These are phyloP conservation scores for Myotis vivesi DNA, from an alignment of 2,797 vertebrate species.

Conservation along the genomic window DNA sequence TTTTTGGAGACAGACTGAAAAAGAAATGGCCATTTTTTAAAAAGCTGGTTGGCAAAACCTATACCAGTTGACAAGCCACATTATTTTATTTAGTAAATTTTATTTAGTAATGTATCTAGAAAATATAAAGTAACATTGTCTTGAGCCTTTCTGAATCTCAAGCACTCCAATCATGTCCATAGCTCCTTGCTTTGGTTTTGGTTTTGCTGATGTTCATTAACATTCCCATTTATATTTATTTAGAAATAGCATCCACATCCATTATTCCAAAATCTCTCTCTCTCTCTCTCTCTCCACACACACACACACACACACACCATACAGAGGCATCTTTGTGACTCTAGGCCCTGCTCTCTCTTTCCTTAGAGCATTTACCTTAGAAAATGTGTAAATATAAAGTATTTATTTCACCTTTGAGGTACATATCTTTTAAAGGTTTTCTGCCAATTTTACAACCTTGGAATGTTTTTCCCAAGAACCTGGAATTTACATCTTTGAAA, in stretches of 20 bases:
- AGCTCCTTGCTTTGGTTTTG: neutral
- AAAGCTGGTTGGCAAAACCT: neutral
- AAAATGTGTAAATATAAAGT: neutral
- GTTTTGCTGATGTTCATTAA: neutral
- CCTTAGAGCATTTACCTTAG: neutral
- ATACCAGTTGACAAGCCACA: neutral
- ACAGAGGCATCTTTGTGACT: neutral
- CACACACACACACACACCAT: neutral
- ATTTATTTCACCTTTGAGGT: neutral
- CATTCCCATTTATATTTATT: neutral
- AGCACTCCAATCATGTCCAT: neutral
- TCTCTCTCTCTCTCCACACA: no score
- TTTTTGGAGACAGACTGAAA: neutral
- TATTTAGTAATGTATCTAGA: neutral
- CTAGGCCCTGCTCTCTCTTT: neutral
- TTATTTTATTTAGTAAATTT: constrained; percentile 12
- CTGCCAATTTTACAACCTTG: neutral
- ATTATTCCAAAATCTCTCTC: neutral
- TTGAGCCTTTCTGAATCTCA: neutral
- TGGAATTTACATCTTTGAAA: neutral
- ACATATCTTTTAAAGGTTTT: neutral
- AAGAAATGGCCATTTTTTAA: neutral
- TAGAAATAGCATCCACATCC: neutral
- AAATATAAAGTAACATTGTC: neutral
- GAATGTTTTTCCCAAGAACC: neutral